Conservation (phyloP, 2,888 invertebrate genomes). For the Lycaena phlaeas region DNA sequence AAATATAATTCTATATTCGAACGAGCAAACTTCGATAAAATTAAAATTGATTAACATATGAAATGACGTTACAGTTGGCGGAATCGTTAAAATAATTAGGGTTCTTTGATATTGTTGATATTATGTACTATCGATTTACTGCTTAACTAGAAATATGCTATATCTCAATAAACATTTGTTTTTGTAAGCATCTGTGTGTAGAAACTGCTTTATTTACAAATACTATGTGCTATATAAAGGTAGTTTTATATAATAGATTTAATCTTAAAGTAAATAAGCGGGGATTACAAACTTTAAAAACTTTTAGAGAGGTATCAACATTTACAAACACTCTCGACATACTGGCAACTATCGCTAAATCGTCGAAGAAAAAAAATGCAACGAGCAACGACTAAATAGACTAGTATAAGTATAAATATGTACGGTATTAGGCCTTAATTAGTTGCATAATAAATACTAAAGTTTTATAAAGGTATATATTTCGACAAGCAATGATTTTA, state of each 20-base stretch:
- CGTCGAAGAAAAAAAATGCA: slow-evolving; percentile 9
- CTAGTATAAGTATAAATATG: background rate
- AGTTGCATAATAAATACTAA: background rate
- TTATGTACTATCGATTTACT: slow-evolving; percentile 66
- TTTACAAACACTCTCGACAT: slow-evolving; percentile 57
- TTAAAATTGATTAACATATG: slow-evolving; percentile 71
- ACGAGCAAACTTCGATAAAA: slow-evolving; percentile 73
- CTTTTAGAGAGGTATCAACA: slow-evolving; percentile 39
- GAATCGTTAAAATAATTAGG: slow-evolving; percentile 44
- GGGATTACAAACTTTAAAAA: slow-evolving; percentile 45
- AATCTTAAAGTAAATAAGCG: slow-evolving; percentile 46
- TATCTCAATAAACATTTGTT: slow-evolving; percentile 44
- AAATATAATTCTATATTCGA: slow-evolving; percentile 70
- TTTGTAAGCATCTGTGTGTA: slow-evolving; percentile 51
- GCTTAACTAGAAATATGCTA: slow-evolving; percentile 60
- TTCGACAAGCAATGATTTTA: too few species aligned
- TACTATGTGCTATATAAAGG: slow-evolving; percentile 36
- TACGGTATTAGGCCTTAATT: background rate
- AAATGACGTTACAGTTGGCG: slow-evolving; percentile 43
- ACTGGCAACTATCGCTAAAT: slow-evolving; percentile 37
- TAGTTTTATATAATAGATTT: slow-evolving; percentile 37
- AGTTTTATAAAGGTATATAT: too few species aligned
- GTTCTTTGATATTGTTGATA: slow-evolving; percentile 66
- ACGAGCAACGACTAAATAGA: background rate
- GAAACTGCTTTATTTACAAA: slow-evolving; percentile 51